Evolutionary conservation across 2,797 vertebrate genomes (phyloP), one percentile per base, ranked within the genome.

Genomic region (Psittacula derbiana): DNA sequence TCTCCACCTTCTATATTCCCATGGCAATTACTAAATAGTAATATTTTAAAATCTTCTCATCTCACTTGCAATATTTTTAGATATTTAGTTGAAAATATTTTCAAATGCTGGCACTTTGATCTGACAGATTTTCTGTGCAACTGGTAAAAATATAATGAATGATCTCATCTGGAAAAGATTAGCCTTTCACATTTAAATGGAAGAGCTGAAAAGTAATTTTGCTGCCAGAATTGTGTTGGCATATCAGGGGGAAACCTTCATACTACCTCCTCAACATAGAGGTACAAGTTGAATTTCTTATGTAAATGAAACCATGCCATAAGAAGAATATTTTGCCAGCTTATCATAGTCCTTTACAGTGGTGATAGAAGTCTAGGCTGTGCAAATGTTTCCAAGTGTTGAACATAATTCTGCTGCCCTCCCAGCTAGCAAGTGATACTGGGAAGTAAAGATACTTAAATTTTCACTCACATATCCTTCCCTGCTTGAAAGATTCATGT

Each of bases 191-290:
- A 19, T 65, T 69, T 62, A 84, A 19, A 52, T n/a, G 7, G 38
- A 60, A 40, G 31, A 47, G 9, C 24, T 70, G 28, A 16, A 14
- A 62, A 61, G 46, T 50, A 31, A 36, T 80, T 95, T 83, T 90
- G 28, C 23, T 92, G 14, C 36, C 2, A 0, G 31, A 47, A n/a
- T 75, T 88, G 17, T 3, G 4, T 62, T 82, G 43, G 30, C 38
- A 19, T 12, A 3, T 60, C 11, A 15, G 40, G 6, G 11, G 4
- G 4, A 44, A 78, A 58, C 16, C 0, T 0, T 43, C 60, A 13
- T 41, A 15, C 8, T 43, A 13, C 7, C 36, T 65, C 16, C 33
- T 80, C 27, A 62, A 40, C 16, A 5, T 1, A 66, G 52, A 73
- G 9, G 15, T 71, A 11, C 20, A 79, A 43, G 31, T 31, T 28